A percentile compares a stretch with the other conserved stretches of the same genome.
Conservation (phyloP, 2,797 vertebrate genomes). For the Eulemur rubriventer region DNA sequence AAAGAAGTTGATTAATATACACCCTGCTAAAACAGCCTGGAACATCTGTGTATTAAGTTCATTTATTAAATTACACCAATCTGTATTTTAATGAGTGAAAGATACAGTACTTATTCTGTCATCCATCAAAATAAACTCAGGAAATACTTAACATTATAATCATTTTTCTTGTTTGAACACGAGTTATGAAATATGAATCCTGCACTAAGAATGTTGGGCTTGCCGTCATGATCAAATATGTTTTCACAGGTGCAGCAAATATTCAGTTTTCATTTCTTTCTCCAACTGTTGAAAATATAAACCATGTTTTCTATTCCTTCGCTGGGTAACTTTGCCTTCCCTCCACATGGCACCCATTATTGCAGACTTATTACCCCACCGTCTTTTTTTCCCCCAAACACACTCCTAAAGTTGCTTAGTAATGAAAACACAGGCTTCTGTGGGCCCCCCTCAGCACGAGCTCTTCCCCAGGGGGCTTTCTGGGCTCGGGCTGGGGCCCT, state of each 20-base stretch:
- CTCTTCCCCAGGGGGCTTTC: constrained; percentile 42
- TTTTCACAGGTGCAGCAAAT: constrained; percentile 94
- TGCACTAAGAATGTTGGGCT: constrained; percentile 87
- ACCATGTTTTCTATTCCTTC: constrained; percentile 87
- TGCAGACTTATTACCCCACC: constrained; percentile 83
- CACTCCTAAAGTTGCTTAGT: constrained; percentile 86
- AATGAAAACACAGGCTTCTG: constrained; percentile 87
- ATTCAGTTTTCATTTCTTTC: constrained; percentile 89
- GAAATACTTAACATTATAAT: constrained; percentile 94
- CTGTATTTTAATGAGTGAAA: constrained; percentile 92
- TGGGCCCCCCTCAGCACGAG: background rate
- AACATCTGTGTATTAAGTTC: constrained; percentile 92
- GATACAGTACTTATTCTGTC: constrained; percentile 90
- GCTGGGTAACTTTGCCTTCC: constrained; percentile 84
- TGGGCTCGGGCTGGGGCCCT: constrained; percentile 29
- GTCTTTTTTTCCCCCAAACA: constrained; percentile 79
- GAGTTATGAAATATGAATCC: constrained; percentile 91
- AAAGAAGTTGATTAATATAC: constrained; percentile 91
- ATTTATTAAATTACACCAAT: constrained; percentile 94
- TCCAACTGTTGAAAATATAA: constrained; percentile 90
- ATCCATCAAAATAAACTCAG: constrained; percentile 93
- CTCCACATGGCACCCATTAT: constrained; percentile 89
- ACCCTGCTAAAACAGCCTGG: constrained; percentile 87
- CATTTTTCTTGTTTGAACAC: constrained; percentile 91
- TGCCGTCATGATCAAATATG: constrained; percentile 92